A percentile compares a stretch with the other conserved stretches of the same genome.
Evolutionary conservation across 2,797 vertebrate genomes (phyloP).

Genomic region (Amphiprion clarkii): DNA sequence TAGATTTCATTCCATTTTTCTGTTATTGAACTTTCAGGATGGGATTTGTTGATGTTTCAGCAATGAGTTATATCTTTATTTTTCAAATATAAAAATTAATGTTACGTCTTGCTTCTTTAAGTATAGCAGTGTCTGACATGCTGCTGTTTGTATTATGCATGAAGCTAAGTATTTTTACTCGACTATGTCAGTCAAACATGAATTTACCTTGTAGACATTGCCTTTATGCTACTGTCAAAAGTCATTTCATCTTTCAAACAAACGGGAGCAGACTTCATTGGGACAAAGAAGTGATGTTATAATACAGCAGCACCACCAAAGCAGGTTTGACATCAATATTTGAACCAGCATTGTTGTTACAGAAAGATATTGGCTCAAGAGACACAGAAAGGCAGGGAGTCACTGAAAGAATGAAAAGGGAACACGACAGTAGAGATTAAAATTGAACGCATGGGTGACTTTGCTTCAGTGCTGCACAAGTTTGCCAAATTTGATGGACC

Average conservation of each 20-base stretch:
- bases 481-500: constrained; percentile 68
- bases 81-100: too few species aligned
- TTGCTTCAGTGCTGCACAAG: constrained; percentile 45
- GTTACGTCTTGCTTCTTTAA: too few species aligned
- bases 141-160: too few species aligned
- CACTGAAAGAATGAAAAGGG: constrained; percentile 3
- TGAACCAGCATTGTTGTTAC: constrained; percentile 9
- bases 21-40: too few species aligned
- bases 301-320: background rate
- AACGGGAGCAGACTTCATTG: background rate
- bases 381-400: constrained; percentile 24
- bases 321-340: constrained; percentile 11
- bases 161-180: too few species aligned
- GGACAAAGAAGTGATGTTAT: background rate
- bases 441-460: constrained; percentile 53
- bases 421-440: constrained; percentile 44
- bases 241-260: background rate
- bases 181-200: background rate
- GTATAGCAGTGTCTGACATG: too few species aligned
- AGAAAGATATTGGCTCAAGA: constrained; percentile 26
- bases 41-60: too few species aligned
- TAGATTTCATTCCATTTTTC: too few species aligned
- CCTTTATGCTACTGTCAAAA: too few species aligned
- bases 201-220: background rate
- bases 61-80: too few species aligned